These are phyloP conservation scores for Callipepla squamata DNA, from an alignment of 2,113 vertebrate genomes.

Conservation along the genomic window DNA sequence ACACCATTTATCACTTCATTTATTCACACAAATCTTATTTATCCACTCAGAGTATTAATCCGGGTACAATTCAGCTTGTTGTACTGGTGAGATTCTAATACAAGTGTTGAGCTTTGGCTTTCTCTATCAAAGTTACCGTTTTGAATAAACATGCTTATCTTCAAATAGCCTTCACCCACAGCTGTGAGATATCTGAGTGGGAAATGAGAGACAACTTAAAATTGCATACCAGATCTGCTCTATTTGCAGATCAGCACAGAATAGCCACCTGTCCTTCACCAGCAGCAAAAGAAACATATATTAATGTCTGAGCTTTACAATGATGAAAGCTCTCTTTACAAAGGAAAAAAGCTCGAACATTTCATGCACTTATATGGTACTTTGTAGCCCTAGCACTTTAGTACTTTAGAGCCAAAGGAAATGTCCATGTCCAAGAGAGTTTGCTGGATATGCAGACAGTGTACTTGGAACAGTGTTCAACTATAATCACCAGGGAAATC, in stretches of 20 bases:
- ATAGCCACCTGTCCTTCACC: not conserved
- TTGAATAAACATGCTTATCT: constrained; percentile 19
- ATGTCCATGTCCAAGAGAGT: constrained; percentile 53
- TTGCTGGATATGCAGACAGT: constrained; percentile 43
- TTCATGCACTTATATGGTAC: constrained; percentile 66
- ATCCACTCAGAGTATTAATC: not conserved
- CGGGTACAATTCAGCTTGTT: not conserved
- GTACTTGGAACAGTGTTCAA: constrained; percentile 58
- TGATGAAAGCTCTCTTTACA: not conserved
- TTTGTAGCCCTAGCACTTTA: constrained; percentile 25
- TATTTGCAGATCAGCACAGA: not conserved
- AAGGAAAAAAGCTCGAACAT: not conserved
- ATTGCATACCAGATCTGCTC: not conserved
- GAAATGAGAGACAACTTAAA: not conserved
- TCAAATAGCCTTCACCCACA: not conserved
- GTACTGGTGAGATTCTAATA: not conserved
- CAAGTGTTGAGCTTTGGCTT: not conserved
- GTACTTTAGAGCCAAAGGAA: constrained; percentile 55
- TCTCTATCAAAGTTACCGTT: constrained; percentile 8
- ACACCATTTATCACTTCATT: not conserved
- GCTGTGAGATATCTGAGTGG: not conserved
- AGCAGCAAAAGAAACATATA: not conserved
- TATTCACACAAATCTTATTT: not conserved
- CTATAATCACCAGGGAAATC: constrained; percentile 48
- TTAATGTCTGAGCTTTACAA: not conserved